Conservation (phyloP, 2,888 invertebrate species). For the Pollenia griseotomentosa region DNA sequence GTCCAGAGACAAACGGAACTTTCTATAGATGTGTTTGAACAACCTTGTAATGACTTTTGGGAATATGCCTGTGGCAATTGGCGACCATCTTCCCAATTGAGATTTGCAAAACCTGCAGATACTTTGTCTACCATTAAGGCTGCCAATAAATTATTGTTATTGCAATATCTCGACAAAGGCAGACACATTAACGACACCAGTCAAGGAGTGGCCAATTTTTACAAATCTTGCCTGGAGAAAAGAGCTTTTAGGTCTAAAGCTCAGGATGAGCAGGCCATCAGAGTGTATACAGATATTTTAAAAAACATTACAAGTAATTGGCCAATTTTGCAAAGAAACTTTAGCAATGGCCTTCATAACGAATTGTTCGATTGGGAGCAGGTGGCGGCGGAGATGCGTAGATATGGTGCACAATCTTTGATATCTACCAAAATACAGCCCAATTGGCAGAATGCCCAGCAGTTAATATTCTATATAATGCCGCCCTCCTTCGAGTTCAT, state of each 20-base stretch:
- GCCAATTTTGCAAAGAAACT: constrained; percentile 78
- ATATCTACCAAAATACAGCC: constrained; percentile 78
- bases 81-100: constrained; percentile 81
- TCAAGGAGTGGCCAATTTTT: constrained; percentile 74
- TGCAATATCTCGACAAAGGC: constrained; percentile 75
- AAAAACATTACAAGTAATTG: constrained; percentile 75
- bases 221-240: constrained; percentile 77
- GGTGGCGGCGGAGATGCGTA: constrained; percentile 78
- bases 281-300: constrained; percentile 76
- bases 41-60: constrained; percentile 93
- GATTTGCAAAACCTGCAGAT: constrained; percentile 77
- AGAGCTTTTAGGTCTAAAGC: constrained; percentile 51
- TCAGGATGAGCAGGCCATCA: constrained; percentile 70
- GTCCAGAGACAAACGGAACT: constrained; percentile 66
- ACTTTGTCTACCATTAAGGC: constrained; percentile 77
- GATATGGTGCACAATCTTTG: constrained; percentile 78
- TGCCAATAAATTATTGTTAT: constrained; percentile 76
- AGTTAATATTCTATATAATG: constrained; percentile 79
- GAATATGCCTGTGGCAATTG: constrained; percentile 94
- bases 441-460: constrained; percentile 81
- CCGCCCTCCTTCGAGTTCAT: constrained; percentile 78
- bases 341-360: constrained; percentile 7
- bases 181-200: background rate
- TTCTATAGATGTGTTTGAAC: constrained; percentile 82
- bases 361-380: constrained; percentile 77